Conservation (phyloP, 2,113 vertebrate genomes). For the Pseudonaja textilis region DNA sequence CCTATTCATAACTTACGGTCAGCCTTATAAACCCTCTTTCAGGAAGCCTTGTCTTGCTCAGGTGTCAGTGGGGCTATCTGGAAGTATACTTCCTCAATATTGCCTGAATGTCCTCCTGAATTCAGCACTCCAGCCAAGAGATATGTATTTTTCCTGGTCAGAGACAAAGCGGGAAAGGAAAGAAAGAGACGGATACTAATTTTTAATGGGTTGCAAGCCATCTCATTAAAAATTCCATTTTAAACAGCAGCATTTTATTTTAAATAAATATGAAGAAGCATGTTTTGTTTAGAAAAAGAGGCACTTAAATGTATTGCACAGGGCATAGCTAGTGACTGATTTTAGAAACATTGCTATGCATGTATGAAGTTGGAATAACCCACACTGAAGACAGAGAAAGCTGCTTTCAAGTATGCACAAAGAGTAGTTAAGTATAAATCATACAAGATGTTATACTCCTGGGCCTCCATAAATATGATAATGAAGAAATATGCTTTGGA, state of each 20-base stretch:
- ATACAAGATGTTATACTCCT: neutral
- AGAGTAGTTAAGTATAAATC: neutral
- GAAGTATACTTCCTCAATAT: neutral
- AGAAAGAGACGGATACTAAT: neutral
- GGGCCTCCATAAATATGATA: neutral
- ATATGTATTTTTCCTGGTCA: neutral
- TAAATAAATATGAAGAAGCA: neutral
- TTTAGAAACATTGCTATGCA: neutral
- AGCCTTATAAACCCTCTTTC: neutral
- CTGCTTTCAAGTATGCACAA: neutral
- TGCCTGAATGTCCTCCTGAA: neutral
- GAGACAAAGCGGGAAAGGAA: neutral
- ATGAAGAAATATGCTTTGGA: neutral
- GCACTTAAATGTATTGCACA: neutral
- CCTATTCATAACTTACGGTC: neutral
- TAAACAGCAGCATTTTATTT: neutral
- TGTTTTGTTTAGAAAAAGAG: neutral
- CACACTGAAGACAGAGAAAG: neutral
- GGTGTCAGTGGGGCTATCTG: neutral
- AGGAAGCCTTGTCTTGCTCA: neutral
- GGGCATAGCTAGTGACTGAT: neutral
- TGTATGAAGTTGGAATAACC: neutral
- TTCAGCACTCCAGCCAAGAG: neutral
- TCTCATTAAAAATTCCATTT: neutral
- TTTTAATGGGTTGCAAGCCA: neutral